Evolutionary conservation across 2,797 vertebrate genomes (phyloP), one percentile per base, ranked within the genome.

Genomic region (Emydoidea blandingii): DNA sequence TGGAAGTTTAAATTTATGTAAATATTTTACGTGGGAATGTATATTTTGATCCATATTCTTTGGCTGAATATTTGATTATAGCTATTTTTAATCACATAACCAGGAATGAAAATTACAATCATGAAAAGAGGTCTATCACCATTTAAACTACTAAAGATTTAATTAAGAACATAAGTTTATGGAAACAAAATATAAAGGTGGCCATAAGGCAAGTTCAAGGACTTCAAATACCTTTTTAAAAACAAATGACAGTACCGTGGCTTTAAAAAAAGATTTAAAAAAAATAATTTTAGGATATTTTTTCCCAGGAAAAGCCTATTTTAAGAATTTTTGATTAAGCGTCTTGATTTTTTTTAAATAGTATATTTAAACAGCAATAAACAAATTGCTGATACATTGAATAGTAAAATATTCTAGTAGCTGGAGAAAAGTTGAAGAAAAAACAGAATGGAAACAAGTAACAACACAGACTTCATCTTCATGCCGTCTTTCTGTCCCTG

Each of bases 401-500:
- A 14, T 27, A 11, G 6, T 37, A 12, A 59, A 78, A 84, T 37
- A 25, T 12, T 47, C 1, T 44, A 78, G 87, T 56, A n/a, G 0
- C 6, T 86, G 88, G 34, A 47, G 59, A 92, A 53, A 37, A 65
- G 31, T 16, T 54, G 16, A 27, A 11, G 0, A 85, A 88, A 81
- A 18, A 74, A 74, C n/a, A 76, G 8, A 90, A 6, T 6, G 56
- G 16, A 2, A 68, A 65, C 16, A 29, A 90, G 3, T 4, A 78
- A 1, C 11, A 85, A 3, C 2, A 27, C 2, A 2, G 2, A 25
- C 54, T 2, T 78, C 86, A n/a, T 3, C 1, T 27, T 19, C 15
- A 6, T 78, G 5, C 0, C 41, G 3, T n/a, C 6, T 56, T 3
- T 85, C 54, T 88, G 4, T 1, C 19, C 4, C n/a, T 41, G 0